These are phyloP conservation scores for Heliconius hermathena DNA, from an alignment of 1,140 invertebrate species.

Conservation along the genomic window DNA sequence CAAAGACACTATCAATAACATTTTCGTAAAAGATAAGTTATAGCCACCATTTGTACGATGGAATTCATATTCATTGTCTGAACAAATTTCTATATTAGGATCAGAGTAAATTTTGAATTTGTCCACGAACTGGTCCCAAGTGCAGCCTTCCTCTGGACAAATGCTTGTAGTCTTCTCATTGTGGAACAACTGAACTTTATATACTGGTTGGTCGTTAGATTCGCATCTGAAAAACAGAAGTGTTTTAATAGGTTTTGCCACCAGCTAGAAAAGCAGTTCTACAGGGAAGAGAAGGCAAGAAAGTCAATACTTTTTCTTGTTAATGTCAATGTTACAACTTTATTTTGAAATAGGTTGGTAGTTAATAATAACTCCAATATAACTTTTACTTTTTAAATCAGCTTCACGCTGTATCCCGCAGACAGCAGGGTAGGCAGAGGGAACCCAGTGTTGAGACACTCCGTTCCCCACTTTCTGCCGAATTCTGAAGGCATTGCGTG, in stretches of 20 bases:
- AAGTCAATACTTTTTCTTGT: no score
- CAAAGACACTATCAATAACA: conserved; percentile 15
- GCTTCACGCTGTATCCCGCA: no score
- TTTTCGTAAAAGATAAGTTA: not conserved
- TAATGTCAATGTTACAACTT: no score
- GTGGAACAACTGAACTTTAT: not conserved
- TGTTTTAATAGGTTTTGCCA: no score
- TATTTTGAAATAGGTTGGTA: no score
- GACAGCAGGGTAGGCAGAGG: no score
- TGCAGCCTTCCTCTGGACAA: conserved; percentile 61
- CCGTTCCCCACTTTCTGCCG: no score
- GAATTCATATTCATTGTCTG: conserved; percentile 33
- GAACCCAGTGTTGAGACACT: no score
- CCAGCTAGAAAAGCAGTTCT: no score
- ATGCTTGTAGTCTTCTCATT: conserved; percentile 27
- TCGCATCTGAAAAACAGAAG: not conserved
- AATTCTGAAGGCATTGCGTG: no score
- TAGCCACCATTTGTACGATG: not conserved
- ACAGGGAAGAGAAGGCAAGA: not conserved
- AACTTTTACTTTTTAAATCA: no score
- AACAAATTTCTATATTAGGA: conserved; percentile 58
- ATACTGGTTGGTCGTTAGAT: not conserved
- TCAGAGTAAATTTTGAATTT: conserved; percentile 51
- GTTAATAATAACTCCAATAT: no score
- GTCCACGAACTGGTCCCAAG: conserved; percentile 57